Evolutionary conservation across 2,888 invertebrate genomes (phyloP), one percentile per base, ranked within the genome.

Genomic region (Polymixis lichenea): DNA sequence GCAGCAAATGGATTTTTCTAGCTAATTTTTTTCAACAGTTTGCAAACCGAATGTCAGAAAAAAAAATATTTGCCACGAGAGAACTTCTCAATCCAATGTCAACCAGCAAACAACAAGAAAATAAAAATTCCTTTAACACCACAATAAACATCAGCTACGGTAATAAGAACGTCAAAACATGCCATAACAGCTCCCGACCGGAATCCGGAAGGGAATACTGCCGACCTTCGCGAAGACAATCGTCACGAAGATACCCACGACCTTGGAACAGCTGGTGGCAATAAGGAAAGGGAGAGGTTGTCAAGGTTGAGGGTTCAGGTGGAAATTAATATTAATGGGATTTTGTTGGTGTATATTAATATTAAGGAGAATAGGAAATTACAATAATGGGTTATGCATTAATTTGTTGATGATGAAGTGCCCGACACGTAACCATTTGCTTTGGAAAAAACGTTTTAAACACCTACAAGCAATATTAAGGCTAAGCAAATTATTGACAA

Each of bases 251-350:
- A n/a, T 2, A 15, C 5, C 32, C 15, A 28, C n/a, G 67, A 61
- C 83, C 83, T 84, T 84, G 51, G 53, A 75, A 38, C 58, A 65
- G 67, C 73, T 67, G 72, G 43, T 66, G 53, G 62, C 46, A 38
- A 68, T 69, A 73, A 56, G 60, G 70, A 72, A 72, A 60, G 38
- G 67, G 61, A 69, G 55, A 15, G 71, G 22, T 11, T 51, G 19
- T n/a, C 58, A 78, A 83, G 78, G 83, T 55, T 61, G 72, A 67
- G 58, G 61, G 60, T 65, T 61, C 15, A 28, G 51, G 17, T 32
- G 6, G 49, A 66, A 72, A 81, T 78, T 75, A 72, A 72, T 78
- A 83, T 83, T 72, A 78, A 78, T 75, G n/a, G 68, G 38, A 15
- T 1, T 58, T 28, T 43, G 64, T 61, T 46, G 15, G 15, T 4